Percentiles rank a stretch among this genome's conserved stretches.
phyloP scores from a whole-genome alignment of 2,888 invertebrate species.

The Leptinotarsa juncta region DNA sequence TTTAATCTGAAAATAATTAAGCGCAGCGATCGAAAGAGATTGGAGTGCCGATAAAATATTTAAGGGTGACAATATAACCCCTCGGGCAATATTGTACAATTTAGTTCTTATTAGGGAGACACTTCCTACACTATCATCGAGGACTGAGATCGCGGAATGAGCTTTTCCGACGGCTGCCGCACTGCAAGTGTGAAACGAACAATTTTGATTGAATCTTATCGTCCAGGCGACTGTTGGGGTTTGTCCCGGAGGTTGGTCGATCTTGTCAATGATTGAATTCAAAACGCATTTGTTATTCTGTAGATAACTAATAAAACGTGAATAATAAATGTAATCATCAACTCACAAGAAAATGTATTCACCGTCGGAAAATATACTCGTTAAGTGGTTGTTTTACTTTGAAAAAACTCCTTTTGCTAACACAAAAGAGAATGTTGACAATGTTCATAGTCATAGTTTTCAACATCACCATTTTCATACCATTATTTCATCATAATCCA shows the following conservation, averaged over 20 bases:
- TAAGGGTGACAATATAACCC: slow-evolving; percentile 52
- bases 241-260: background rate
- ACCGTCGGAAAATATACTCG: no score
- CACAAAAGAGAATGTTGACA: no score
- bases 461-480: no score
- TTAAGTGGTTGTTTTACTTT: no score
- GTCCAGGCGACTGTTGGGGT: background rate
- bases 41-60: slow-evolving; percentile 47
- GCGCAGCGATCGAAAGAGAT: slow-evolving; percentile 48
- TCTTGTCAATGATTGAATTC: no score
- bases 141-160: slow-evolving; percentile 16
- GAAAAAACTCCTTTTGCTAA: no score
- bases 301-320: no score
- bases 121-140: slow-evolving; percentile 32
- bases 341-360: no score
- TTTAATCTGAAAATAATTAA: slow-evolving; percentile 51
- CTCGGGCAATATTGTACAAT: slow-evolving; percentile 53
- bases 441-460: no score
- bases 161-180: slow-evolving; percentile 8
- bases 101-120: slow-evolving; percentile 47
- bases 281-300: no score
- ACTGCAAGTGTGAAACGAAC: slow-evolving; percentile 10
- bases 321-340: no score
- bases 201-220: slow-evolving; percentile 24
- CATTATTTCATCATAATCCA: no score